phyloP scores from a whole-genome alignment of 2,888 invertebrate genomes.

The Prosapia bicincta region DNA sequence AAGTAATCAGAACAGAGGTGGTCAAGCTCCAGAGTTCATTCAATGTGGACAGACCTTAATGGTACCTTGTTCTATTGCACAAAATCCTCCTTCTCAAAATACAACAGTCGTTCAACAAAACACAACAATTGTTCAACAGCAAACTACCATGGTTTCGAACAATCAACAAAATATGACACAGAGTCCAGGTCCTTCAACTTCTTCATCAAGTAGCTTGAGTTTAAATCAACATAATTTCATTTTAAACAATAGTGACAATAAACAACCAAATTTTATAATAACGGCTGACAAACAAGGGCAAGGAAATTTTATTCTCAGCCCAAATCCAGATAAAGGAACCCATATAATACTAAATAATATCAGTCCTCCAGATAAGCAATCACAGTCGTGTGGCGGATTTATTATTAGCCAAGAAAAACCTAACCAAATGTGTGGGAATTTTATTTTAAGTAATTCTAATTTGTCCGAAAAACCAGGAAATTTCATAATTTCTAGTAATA shows the following conservation, averaged over 20 bases:
- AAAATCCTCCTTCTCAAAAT: slow-evolving; percentile 41
- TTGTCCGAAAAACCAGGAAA: slow-evolving; percentile 33
- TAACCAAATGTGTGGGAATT: slow-evolving; percentile 38
- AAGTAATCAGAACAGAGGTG: slow-evolving; percentile 39
- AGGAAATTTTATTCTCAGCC: slow-evolving; percentile 40
- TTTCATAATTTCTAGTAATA: slow-evolving; percentile 30
- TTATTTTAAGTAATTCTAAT: slow-evolving; percentile 37
- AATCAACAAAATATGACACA: slow-evolving; percentile 52
- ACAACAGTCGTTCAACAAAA: slow-evolving; percentile 79
- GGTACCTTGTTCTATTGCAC: slow-evolving; percentile 57
- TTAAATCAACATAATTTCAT: slow-evolving; percentile 57
- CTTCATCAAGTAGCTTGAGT: slow-evolving; percentile 50
- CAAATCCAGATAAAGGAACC: slow-evolving; percentile 37
- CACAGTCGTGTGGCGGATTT: slow-evolving; percentile 33
- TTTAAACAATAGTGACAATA: slow-evolving; percentile 45
- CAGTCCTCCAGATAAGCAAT: slow-evolving; percentile 33
- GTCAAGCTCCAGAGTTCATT: slow-evolving; percentile 58
- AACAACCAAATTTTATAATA: slow-evolving; percentile 40
- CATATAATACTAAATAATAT: slow-evolving; percentile 36
- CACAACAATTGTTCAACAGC: slow-evolving; percentile 79
- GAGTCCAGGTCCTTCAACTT: slow-evolving; percentile 37
- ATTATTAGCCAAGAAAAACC: slow-evolving; percentile 38
- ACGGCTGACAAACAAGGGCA: slow-evolving; percentile 39
- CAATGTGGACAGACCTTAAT: slow-evolving; percentile 70
- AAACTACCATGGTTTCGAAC: slow-evolving; percentile 72